A percentile compares a stretch with the other conserved stretches of the same genome.
These are phyloP conservation scores for Eupelmus urozonus DNA, from an alignment of 2,888 invertebrate genomes.

Conservation along the genomic window DNA sequence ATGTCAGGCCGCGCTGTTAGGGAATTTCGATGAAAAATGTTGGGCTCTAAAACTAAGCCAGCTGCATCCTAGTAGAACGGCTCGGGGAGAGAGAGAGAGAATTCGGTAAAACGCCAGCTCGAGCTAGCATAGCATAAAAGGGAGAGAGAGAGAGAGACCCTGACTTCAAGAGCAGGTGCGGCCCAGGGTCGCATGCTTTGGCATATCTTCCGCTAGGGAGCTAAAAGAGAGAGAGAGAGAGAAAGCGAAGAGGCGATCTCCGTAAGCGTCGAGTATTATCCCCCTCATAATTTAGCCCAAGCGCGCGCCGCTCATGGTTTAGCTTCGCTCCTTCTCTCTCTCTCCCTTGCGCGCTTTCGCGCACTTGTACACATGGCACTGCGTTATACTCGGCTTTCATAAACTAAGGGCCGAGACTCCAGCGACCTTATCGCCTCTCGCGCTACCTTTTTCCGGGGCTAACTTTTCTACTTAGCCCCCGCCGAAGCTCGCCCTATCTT, in stretches of 20 bases:
- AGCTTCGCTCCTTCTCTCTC: no score
- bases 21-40: conserved; percentile 54
- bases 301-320: background rate
- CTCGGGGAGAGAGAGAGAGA: background rate
- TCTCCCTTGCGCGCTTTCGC: background rate
- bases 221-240: background rate
- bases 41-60: conserved; percentile 46
- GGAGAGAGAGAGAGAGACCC: background rate
- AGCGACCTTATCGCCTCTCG: conserved; percentile 38
- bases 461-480: conserved; percentile 36
- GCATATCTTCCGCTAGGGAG: background rate
- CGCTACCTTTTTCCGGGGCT: conserved; percentile 34
- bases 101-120: conserved; percentile 22
- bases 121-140: background rate
- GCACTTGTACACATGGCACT: background rate
- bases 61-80: conserved; percentile 5
- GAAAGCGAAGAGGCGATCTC: background rate
- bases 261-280: conserved; percentile 16
- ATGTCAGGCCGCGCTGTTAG: background rate
- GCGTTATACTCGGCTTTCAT: conserved; percentile 6
- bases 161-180: conserved; percentile 24
- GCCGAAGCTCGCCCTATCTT: background rate
- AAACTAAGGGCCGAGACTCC: conserved; percentile 21
- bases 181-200: background rate
- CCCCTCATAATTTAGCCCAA: conserved; percentile 30